A percentile compares a stretch with the other conserved stretches of the same genome.
These are phyloP conservation scores for Scaptodrosophila latifasciaeformis DNA, from an alignment of 2,888 invertebrate genomes.

Conservation along the genomic window DNA sequence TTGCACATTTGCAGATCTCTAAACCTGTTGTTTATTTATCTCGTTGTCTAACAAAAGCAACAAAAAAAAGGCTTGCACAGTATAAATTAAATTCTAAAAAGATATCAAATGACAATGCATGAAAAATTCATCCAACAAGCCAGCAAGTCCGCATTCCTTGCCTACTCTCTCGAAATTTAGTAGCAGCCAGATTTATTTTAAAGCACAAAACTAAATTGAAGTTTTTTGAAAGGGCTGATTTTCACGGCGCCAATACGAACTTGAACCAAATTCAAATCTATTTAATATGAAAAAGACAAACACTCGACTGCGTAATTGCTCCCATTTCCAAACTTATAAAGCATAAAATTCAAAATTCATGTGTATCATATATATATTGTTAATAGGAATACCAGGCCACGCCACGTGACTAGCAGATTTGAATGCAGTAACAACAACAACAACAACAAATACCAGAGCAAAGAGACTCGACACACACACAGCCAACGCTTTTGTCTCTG, in stretches of 20 bases:
- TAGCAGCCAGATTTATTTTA: not conserved
- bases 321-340: slow-evolving; percentile 50
- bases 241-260: slow-evolving; percentile 50
- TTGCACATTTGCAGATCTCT: slow-evolving; percentile 54
- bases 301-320: slow-evolving; percentile 53
- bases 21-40: slow-evolving; percentile 19
- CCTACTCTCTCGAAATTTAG: not conserved
- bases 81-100: slow-evolving; percentile 46
- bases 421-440: slow-evolving; percentile 35
- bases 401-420: slow-evolving; percentile 60
- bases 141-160: slow-evolving; percentile 3
- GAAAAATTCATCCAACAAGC: slow-evolving; percentile 30
- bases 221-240: too few relatives aligned
- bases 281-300: too few relatives aligned
- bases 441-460: too few relatives aligned
- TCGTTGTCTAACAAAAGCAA: slow-evolving; percentile 9
- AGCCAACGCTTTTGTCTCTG: slow-evolving; percentile 16
- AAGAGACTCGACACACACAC: slow-evolving; percentile 6
- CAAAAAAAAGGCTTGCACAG: slow-evolving; percentile 35
- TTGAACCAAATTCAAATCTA: slow-evolving; percentile 62
- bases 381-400: slow-evolving; percentile 38
- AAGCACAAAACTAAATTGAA: too few relatives aligned
- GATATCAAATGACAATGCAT: slow-evolving; percentile 61
- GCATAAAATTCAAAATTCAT: too few relatives aligned
- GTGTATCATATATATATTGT: too few relatives aligned